Evolutionary conservation across 1,140 invertebrate species (phyloP).

Genomic region (Samia ricini): DNA sequence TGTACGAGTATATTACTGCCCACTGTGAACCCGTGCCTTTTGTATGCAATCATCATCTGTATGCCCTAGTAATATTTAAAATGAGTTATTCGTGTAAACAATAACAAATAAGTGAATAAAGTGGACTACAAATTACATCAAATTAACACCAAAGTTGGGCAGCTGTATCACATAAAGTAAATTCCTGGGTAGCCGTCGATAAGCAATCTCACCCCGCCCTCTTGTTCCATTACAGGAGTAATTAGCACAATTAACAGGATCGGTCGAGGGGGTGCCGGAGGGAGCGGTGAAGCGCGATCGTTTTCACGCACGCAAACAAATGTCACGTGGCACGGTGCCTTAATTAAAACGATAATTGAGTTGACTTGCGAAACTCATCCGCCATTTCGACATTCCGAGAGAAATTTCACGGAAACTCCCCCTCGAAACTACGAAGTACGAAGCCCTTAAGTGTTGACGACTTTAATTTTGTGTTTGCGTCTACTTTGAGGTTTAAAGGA

Average conservation of each 20-base stretch:
- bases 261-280: slow-evolving; percentile 38
- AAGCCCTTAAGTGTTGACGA: slow-evolving; percentile 73
- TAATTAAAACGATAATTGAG: slow-evolving; percentile 78
- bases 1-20: slow-evolving; percentile 37
- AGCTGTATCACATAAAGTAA: slow-evolving; percentile 53
- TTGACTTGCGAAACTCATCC: slow-evolving; percentile 75
- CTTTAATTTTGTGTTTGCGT: slow-evolving; percentile 77
- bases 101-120: slow-evolving; percentile 3
- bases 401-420: slow-evolving; percentile 68
- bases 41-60: slow-evolving; percentile 1
- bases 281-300: slow-evolving; percentile 42
- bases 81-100: slow-evolving; percentile 8
- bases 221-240: slow-evolving; percentile 70
- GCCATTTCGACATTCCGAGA: slow-evolving; percentile 72
- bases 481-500: slow-evolving; percentile 68
- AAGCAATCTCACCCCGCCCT: slow-evolving; percentile 65
- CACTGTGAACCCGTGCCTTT: slow-evolving; percentile 26
- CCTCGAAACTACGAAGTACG: slow-evolving; percentile 68
- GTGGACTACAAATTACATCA: slow-evolving; percentile 33
- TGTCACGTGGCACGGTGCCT: slow-evolving; percentile 73
- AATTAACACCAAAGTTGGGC: slow-evolving; percentile 29
- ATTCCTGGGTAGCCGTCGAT: slow-evolving; percentile 59
- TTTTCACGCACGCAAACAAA: slow-evolving; percentile 76
- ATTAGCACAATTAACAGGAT: slow-evolving; percentile 74
- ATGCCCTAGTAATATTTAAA: slow-evolving; percentile 10